Evolutionary conservation across 2,113 vertebrate genomes (phyloP).

Genomic region (Accipiter virgatus): DNA sequence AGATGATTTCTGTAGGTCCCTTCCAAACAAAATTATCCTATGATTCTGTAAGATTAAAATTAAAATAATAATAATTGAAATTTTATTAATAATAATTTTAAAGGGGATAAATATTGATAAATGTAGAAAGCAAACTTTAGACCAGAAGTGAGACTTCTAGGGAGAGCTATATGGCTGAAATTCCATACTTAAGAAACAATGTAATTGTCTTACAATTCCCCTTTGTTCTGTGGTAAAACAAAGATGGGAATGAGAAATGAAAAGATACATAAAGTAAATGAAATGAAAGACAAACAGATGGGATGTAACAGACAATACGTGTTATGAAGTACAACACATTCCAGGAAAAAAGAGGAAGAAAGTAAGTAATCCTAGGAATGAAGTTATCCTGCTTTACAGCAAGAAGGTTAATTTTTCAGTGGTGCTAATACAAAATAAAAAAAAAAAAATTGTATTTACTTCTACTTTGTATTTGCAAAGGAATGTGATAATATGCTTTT

Average conservation of each 20-base stretch:
- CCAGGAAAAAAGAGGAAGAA: neutral
- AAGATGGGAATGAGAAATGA: neutral
- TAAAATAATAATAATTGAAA: neutral
- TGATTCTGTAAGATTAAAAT: neutral
- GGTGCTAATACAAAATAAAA: neutral
- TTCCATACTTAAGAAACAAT: neutral
- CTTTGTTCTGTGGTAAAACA: neutral
- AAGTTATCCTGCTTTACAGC: neutral
- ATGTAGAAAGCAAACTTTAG: neutral
- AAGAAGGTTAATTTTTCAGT: neutral
- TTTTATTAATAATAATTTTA: neutral
- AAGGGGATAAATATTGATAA: neutral
- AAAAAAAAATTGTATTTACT: neutral
- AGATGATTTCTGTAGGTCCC: neutral
- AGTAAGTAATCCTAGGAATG: neutral
- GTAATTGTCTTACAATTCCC: neutral
- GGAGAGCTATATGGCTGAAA: neutral
- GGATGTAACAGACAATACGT: neutral
- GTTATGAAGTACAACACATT: neutral
- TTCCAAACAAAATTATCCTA: neutral
- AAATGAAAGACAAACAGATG: neutral
- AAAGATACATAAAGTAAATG: neutral
- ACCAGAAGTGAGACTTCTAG: neutral
- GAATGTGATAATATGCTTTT: neutral
- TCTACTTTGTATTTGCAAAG: neutral